These are phyloP conservation scores for Gymnobelideus leadbeateri DNA, from an alignment of 2,113 vertebrate genomes.

Conservation along the genomic window DNA sequence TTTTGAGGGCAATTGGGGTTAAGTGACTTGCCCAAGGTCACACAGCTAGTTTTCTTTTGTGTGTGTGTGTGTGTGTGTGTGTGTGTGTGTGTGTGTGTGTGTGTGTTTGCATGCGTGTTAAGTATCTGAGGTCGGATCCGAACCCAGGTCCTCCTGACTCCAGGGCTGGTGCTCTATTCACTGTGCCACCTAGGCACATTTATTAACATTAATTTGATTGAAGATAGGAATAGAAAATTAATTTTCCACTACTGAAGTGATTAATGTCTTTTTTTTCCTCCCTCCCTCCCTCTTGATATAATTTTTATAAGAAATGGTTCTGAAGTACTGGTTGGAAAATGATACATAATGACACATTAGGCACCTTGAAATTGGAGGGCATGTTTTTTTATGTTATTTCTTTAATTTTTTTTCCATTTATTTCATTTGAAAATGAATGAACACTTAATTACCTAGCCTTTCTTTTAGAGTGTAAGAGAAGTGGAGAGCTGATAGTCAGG, in stretches of 20 bases:
- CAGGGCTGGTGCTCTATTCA: too few species aligned
- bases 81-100: too few species aligned
- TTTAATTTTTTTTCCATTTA: neutral
- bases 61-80: too few species aligned
- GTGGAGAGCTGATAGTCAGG: neutral
- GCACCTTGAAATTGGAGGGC: neutral
- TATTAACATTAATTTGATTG: neutral
- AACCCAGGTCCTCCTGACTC: too few species aligned
- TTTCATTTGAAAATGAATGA: neutral
- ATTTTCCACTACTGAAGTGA: neutral
- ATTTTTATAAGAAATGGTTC: neutral
- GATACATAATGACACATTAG: neutral
- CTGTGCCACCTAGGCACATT: too few species aligned
- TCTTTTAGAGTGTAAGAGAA: neutral
- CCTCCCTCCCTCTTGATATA: neutral
- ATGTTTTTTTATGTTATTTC: neutral
- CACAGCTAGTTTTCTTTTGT: too few species aligned
- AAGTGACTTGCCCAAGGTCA: too few species aligned
- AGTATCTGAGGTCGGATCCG: too few species aligned
- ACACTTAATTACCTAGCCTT: neutral
- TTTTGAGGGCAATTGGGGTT: too few species aligned
- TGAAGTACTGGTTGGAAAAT: slow-evolving; percentile 11
- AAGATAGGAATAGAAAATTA: neutral
- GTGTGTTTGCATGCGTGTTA: too few species aligned
- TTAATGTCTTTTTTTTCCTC: neutral